Evolutionary conservation across 1,140 invertebrate species (phyloP), one percentile per base, ranked within the genome.

Genomic region (Triops cancriformis): DNA sequence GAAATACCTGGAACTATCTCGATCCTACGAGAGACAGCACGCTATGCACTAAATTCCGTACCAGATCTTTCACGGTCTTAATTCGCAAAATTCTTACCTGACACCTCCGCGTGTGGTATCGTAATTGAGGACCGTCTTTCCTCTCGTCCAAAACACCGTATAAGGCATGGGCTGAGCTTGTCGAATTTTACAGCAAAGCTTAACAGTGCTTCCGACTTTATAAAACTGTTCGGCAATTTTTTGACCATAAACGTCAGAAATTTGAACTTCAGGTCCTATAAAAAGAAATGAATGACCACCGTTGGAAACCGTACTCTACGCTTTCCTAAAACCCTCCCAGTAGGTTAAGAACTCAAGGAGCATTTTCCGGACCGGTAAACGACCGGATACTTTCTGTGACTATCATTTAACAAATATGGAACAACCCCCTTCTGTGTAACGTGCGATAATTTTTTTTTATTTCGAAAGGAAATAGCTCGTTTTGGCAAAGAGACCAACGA

Each of bases 241-340:
- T 64, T 64, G 51, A 23, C 51, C 51, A 9, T 64, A 64, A 64
- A 64, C 51, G 51, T 64, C 51, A 18, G 51, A 64, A 64, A 64
- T 64, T 64, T 64, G 51, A 64, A 64, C 51, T 64, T 64, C 51
- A 64, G 51, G 51, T n/a, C 51, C 51, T 64, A 64, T 64, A 64
- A 64, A 64, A 64, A 64, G 51, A 18, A 64, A 37, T 4, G 7
- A 2, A 37, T 37, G n/a, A 64, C 51, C n/a, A 64, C 6, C 14
- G 23, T 64, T 18, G 51, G 14, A 18, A 23, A 9, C 51, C 14
- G 51, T 64, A 64, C 1, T 64, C 14, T 14, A 64, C 14, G 51
- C 14, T 6, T 64, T 23, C 18, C 51, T 64, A 64, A 64, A 64
- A 18, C 0, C 23, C 14, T 64, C 18, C 10, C 18, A 18, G 18